Conservation (phyloP, 2,113 vertebrate species). For the Ia io region DNA sequence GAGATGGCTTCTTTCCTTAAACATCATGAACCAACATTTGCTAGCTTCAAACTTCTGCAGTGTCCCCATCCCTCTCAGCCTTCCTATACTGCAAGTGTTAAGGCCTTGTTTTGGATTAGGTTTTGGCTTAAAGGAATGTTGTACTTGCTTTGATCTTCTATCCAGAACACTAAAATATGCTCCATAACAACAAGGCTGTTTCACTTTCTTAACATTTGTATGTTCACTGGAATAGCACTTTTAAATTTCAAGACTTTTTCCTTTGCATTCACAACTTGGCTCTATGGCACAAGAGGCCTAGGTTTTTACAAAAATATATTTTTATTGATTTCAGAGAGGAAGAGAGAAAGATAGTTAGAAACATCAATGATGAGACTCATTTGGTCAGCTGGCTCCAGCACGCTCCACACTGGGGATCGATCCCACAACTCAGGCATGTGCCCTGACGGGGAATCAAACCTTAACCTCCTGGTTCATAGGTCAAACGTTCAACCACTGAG, state of each 20-base stretch:
- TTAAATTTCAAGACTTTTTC: neutral
- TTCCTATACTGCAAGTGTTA: neutral
- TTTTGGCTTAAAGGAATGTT: neutral
- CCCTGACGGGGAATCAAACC: too few species aligned
- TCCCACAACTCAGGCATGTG: too few species aligned
- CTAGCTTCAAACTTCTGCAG: neutral
- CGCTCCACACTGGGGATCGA: too few species aligned
- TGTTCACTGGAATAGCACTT: neutral
- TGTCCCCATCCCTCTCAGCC: neutral
- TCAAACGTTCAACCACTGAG: too few species aligned
- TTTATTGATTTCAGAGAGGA: too few species aligned
- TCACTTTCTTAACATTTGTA: neutral
- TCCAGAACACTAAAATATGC: neutral
- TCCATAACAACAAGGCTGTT: neutral
- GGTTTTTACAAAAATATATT: neutral
- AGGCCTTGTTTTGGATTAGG: neutral
- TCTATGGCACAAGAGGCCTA: neutral
- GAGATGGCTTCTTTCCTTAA: neutral
- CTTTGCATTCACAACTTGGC: neutral
- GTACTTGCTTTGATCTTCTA: neutral
- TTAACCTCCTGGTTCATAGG: too few species aligned
- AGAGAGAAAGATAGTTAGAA: too few species aligned
- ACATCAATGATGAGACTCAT: too few species aligned
- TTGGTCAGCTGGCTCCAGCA: too few species aligned
- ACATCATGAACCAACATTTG: neutral